These are phyloP conservation scores for Aphelinus atriplicis DNA, from an alignment of 1,140 invertebrate species.

Conservation along the genomic window DNA sequence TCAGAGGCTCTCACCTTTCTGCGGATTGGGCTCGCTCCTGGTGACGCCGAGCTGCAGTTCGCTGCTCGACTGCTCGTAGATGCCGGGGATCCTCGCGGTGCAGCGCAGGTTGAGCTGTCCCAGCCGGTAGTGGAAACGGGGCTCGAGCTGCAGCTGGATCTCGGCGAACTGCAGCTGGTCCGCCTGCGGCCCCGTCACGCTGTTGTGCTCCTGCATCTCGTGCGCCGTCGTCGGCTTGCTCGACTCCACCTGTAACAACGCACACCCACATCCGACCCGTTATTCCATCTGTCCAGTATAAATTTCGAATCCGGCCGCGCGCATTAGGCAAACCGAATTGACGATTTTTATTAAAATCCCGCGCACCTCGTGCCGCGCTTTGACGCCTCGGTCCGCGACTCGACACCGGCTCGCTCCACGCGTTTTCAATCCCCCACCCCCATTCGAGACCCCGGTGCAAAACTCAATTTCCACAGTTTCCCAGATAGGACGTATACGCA, in stretches of 20 bases:
- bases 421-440: not conserved
- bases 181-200: constrained; percentile 3
- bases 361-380: too few species aligned
- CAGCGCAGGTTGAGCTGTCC: constrained; percentile 60
- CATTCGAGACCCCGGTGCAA: too few species aligned
- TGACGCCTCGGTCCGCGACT: too few species aligned
- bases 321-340: too few species aligned
- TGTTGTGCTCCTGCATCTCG: not conserved
- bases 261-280: too few species aligned
- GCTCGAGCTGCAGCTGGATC: constrained; percentile 51
- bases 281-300: too few species aligned
- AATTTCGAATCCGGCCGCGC: too few species aligned
- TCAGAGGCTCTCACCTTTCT: constrained; percentile 53
- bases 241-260: too few species aligned
- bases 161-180: constrained; percentile 50
- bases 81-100: constrained; percentile 54
- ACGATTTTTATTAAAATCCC: too few species aligned
- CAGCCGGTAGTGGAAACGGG: constrained; percentile 54
- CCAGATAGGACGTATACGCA: too few species aligned
- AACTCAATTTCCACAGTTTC: too few species aligned
- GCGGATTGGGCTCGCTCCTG: constrained; percentile 57
- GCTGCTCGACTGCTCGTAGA: constrained; percentile 48
- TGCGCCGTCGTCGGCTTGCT: constrained; percentile 10
- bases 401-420: not conserved
- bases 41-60: constrained; percentile 53